Evolutionary conservation across 2,113 vertebrate species (phyloP), one percentile per base, ranked within the genome.

Genomic region (Chlamydotis undulata): DNA sequence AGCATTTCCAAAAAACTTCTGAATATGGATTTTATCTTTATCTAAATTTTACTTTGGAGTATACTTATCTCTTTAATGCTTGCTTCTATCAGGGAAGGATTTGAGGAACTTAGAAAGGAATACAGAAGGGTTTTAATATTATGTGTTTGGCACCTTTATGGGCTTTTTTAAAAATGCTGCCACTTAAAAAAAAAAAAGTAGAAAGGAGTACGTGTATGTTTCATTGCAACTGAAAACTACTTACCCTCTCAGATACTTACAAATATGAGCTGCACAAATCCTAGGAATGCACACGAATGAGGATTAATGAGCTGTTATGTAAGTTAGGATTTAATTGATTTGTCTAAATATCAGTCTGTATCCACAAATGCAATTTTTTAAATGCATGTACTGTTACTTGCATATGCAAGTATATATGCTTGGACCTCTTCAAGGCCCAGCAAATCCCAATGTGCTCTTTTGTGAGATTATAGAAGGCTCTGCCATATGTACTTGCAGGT

Each of bases 321-420:
- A 77, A 83, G 31, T 86, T 87, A 61, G n/a, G 70, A 80, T 82
- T 93, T 89, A 87, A 85, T 81, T 94, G 64, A 93, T 87, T 84
- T 93, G 50, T 29, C 37, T 87, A 90, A 95, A 80, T 69, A 88
- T 43, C 69, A 75, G 25, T 73, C 39, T 92, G 37, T 85, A 60
- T 71, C 53, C 85, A 78, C 25, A 93, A 84, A 84, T 77, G 43
- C 23, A 24, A 11, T 26, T 73, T 83, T 87, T 56, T 70, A 41
- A 2, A 45, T 82, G 56, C 64, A 90, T 90, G 47, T 79, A 78
- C 83, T 94, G 9, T n/a, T 73, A 93, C 95, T 75, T 93, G 81
- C 61, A 80, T 96, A 95, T 95, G 79, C 87, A 94, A 96, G 87
- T 94, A 28, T 56, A 68, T 75, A 19, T 55, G 9, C 80, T 70